Evolutionary conservation across 2,797 vertebrate species (phyloP).

Genomic region (Paratrypauchen microcephalus): DNA sequence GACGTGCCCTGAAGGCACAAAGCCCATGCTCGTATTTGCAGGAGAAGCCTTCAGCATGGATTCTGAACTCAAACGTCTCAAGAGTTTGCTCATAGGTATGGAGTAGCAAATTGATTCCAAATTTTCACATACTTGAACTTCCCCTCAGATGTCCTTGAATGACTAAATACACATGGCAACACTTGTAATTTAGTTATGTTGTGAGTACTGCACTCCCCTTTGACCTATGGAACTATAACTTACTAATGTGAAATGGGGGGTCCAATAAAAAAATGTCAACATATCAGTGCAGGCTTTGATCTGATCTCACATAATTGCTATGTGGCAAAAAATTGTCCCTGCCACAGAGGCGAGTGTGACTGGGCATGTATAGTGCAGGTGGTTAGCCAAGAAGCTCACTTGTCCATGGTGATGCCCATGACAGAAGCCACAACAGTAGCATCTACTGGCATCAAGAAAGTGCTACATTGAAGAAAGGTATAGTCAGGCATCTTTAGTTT

Average conservation of each 20-base stretch:
- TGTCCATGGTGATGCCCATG: background rate
- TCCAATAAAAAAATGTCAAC: background rate
- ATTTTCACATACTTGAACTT: background rate
- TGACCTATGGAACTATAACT: background rate
- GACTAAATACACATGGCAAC: no score
- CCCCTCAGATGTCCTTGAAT: no score
- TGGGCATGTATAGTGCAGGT: background rate
- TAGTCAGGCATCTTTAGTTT: no score
- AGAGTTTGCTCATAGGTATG: constrained; percentile 87
- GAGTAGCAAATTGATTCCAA: background rate
- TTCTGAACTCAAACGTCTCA: constrained; percentile 85
- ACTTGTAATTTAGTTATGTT: background rate
- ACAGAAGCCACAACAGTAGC: background rate
- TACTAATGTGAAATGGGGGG: background rate
- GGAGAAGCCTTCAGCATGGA: constrained; percentile 87
- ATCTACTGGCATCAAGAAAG: no score
- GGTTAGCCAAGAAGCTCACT: background rate
- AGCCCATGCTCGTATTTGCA: constrained; percentile 93
- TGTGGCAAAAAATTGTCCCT: background rate
- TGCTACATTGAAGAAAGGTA: no score
- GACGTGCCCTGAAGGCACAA: constrained; percentile 92
- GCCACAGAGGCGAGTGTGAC: background rate
- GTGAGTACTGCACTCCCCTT: background rate
- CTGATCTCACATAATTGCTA: background rate
- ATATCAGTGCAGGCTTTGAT: background rate